These are phyloP conservation scores for Tachina lurida DNA, from an alignment of 2,888 invertebrate genomes.

Conservation along the genomic window DNA sequence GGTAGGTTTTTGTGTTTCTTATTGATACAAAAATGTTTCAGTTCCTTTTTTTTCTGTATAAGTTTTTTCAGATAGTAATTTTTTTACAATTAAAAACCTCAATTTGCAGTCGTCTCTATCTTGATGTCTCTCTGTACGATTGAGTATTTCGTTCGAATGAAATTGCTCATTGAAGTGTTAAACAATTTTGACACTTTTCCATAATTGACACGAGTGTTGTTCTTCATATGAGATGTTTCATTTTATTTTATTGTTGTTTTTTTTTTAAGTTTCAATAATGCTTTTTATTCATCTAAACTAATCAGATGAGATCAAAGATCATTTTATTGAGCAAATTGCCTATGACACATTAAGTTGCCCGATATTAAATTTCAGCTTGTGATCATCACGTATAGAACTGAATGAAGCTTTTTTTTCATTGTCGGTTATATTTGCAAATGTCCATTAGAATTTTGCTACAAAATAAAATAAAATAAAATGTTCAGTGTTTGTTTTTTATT, in stretches of 20 bases:
- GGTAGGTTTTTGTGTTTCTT: conserved; percentile 45
- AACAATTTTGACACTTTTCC: conserved; percentile 73
- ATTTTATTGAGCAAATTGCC: conserved; percentile 66
- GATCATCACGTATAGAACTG: conserved; percentile 48
- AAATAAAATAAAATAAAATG: conserved; percentile 30
- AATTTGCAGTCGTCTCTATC: conserved; percentile 31
- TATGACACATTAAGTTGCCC: conserved; percentile 66
- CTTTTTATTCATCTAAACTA: conserved; percentile 52
- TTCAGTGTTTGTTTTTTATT: not conserved
- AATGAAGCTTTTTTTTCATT: not conserved
- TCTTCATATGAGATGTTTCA: conserved; percentile 37
- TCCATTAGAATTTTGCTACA: conserved; percentile 59
- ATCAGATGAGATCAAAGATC: conserved; percentile 59
- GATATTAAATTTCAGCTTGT: conserved; percentile 63
- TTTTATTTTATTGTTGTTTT: not conserved
- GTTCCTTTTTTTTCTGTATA: not conserved
- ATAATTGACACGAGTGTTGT: conserved; percentile 68
- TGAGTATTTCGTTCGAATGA: conserved; percentile 41
- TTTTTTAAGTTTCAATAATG: conserved; percentile 25
- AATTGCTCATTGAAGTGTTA: conserved; percentile 70
- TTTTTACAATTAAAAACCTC: conserved; percentile 61
- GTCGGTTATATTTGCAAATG: conserved; percentile 58
- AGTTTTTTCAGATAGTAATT: not conserved
- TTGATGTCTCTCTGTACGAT: not conserved
- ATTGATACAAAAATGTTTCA: conserved; percentile 29